A percentile compares a stretch with the other conserved stretches of the same genome.
Evolutionary conservation across 2,888 invertebrate species (phyloP).

Genomic region (Stenchaetothrips biformis): DNA sequence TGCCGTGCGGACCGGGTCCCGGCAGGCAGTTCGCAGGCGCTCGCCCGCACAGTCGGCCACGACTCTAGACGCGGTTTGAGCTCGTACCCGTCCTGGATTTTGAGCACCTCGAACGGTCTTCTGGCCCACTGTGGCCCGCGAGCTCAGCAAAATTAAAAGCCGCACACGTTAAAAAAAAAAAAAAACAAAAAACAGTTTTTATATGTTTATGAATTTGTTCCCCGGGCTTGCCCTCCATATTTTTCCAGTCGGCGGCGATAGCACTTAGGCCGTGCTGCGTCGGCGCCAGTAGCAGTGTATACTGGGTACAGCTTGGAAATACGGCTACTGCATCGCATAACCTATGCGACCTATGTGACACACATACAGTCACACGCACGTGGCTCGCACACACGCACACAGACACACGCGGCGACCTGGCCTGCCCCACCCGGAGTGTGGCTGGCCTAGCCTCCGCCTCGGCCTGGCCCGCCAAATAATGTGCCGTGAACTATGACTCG

Average conservation of each 20-base stretch:
- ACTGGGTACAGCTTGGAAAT: background rate
- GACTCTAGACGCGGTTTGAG: too few species aligned
- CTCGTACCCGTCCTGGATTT: too few species aligned
- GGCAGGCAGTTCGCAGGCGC: background rate
- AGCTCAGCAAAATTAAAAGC: too few species aligned
- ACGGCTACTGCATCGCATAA: slow-evolving; percentile 5
- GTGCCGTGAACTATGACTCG: background rate
- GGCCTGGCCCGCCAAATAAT: background rate
- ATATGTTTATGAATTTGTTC: too few species aligned
- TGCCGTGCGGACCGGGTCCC: background rate
- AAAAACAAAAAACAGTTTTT: too few species aligned
- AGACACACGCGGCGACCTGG: too few species aligned
- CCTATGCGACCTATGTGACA: slow-evolving; percentile 9
- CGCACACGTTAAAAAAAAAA: too few species aligned
- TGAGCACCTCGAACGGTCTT: too few species aligned
- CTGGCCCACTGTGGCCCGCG: too few species aligned
- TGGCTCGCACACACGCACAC: too few species aligned
- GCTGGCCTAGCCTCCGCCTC: background rate
- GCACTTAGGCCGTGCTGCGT: background rate
- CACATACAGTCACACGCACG: background rate
- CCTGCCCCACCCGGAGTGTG: background rate
- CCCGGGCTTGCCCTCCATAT: too few species aligned
- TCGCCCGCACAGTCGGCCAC: background rate
- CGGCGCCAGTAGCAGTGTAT: background rate
- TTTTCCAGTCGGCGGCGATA: too few species aligned